These are phyloP conservation scores for Muscicapa striata DNA, from an alignment of 2,797 vertebrate species.

Conservation along the genomic window DNA sequence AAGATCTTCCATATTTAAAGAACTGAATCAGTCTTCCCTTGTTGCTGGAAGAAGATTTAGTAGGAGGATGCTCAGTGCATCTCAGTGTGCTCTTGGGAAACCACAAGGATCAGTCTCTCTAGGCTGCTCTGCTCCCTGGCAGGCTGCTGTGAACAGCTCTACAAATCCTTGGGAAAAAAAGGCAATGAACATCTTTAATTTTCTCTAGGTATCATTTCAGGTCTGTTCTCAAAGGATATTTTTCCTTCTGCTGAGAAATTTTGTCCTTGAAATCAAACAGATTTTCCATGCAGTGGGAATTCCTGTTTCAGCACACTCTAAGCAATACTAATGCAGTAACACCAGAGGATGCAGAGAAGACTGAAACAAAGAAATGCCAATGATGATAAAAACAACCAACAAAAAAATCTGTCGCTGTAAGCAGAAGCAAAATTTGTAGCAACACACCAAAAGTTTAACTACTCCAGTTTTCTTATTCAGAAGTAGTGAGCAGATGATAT, in stretches of 20 bases:
- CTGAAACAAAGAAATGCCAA: background rate
- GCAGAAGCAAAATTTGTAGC: background rate
- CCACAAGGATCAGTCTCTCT: background rate
- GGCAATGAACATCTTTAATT: background rate
- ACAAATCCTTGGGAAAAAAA: background rate
- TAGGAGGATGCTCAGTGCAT: background rate
- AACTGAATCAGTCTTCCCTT: background rate
- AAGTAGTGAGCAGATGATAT: background rate
- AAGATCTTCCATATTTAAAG: background rate
- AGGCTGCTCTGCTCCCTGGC: background rate
- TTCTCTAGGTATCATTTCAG: background rate
- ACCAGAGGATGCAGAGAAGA: background rate
- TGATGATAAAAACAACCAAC: accelerated
- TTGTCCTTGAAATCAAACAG: background rate
- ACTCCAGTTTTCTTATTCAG: background rate
- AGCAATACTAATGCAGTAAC: background rate
- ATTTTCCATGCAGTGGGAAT: background rate
- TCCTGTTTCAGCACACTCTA: background rate
- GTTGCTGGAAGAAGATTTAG: background rate
- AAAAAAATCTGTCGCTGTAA: background rate
- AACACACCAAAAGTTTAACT: background rate
- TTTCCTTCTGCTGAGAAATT: background rate
- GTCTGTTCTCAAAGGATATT: background rate
- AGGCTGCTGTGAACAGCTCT: background rate
- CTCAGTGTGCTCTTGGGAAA: background rate